These are phyloP conservation scores for Neolamprologus sp. DNA, from an alignment of 2,113 vertebrate genomes.

Conservation along the genomic window DNA sequence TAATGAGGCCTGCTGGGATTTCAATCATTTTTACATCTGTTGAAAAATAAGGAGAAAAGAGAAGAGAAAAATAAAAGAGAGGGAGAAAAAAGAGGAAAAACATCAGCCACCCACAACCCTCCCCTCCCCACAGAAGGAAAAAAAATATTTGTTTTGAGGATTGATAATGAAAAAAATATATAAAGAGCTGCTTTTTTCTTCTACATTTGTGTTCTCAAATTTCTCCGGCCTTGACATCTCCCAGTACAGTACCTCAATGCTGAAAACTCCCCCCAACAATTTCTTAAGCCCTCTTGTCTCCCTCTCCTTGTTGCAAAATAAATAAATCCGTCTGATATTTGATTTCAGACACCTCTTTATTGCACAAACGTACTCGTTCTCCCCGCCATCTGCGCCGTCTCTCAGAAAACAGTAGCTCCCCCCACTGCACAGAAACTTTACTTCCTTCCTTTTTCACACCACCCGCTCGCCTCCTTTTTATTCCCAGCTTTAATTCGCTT, in stretches of 20 bases:
- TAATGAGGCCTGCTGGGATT: constrained; percentile 81
- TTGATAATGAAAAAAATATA: constrained; percentile 64
- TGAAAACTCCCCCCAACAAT: constrained; percentile 55
- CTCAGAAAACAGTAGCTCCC: not conserved
- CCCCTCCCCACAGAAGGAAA: not conserved
- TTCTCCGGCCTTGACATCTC: constrained; percentile 63
- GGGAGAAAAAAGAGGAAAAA: constrained; percentile 6
- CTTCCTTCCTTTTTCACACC: not conserved
- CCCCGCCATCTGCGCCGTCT: constrained; percentile 17
- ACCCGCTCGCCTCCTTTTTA: not conserved
- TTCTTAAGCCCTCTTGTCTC: constrained; percentile 21
- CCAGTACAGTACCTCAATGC: constrained; percentile 29
- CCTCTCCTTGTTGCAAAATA: constrained; percentile 50
- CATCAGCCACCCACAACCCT: constrained; percentile 26
- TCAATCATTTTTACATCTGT: constrained; percentile 79
- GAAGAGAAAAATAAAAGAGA: constrained; percentile 42
- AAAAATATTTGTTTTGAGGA: constrained; percentile 67
- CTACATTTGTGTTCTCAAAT: constrained; percentile 59
- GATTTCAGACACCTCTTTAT: constrained; percentile 68
- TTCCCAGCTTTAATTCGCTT: not conserved
- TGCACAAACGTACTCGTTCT: constrained; percentile 13
- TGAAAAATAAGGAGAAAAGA: constrained; percentile 70
- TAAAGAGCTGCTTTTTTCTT: constrained; percentile 13
- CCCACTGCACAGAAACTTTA: not conserved
- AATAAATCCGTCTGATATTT: constrained; percentile 75